These are phyloP conservation scores for Pseudococcus jackbeardsleyi DNA, from an alignment of 2,888 invertebrate genomes.

Conservation along the genomic window DNA sequence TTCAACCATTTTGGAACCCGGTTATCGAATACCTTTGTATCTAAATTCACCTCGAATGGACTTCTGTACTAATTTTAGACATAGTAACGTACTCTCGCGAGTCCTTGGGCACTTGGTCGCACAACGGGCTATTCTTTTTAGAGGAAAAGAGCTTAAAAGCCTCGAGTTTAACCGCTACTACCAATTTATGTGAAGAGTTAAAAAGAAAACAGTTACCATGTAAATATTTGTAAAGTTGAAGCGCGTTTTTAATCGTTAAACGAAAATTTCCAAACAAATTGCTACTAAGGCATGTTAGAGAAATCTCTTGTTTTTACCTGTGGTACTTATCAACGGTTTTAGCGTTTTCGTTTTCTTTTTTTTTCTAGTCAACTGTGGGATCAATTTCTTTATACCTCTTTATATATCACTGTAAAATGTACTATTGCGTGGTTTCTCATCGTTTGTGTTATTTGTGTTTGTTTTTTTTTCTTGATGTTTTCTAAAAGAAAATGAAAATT, in stretches of 20 bases:
- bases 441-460: not conserved
- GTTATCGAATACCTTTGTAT: not conserved
- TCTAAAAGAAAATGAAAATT: not conserved
- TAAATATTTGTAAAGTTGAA: constrained; percentile 14
- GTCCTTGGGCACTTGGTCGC: not conserved
- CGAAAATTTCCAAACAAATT: not conserved
- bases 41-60: not conserved
- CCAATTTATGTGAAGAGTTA: not conserved
- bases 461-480: not conserved
- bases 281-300: not conserved
- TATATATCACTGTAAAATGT: constrained; percentile 5
- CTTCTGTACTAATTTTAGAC: not conserved
- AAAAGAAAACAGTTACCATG: constrained; percentile 23
- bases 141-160: constrained; percentile 12
- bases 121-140: not conserved
- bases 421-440: not conserved
- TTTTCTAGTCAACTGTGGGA: constrained; percentile 47
- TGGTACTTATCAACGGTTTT: not conserved
- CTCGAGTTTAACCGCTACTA: constrained; percentile 34
- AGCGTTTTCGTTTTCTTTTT: not conserved
- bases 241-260: no score
- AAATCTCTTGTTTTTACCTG: constrained; percentile 9
- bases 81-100: not conserved
- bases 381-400: constrained; percentile 50
- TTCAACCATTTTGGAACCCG: not conserved